Evolutionary conservation across 2,113 vertebrate species (phyloP), one percentile per base, ranked within the genome.

Genomic region (Uropsilus gracilis): DNA sequence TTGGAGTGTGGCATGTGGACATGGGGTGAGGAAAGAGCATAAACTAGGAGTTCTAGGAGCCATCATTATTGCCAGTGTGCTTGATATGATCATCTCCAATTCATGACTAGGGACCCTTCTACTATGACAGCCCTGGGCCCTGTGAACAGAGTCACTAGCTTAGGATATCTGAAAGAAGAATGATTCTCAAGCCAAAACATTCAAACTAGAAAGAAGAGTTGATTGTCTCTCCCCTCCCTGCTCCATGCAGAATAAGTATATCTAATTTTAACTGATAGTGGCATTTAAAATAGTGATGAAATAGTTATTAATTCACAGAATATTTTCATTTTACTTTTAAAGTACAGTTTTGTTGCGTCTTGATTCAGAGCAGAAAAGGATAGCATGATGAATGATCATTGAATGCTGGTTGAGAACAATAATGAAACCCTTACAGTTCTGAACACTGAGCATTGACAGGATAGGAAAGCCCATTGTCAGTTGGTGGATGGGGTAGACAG

Each of bases 41-140:
- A 18, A 42, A 44, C 28, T 37, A 64, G 20, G 16, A 78, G 22
- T 77, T 12, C 17, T 3, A 34, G 30, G 28, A 39, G 44, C 63
- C n/a, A 11, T 2, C 1, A 7, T 22, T 32, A 3, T 18, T 6
- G 0, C 24, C 24, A 0, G 32, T 20, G 10, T 37, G n/a, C n/a
- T 26, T 5, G 8, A 4, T 61, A 18, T 24, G 46, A 22, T 37
- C 28, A 46, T 28, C 71, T 88, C 72, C 4, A 30, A 72, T 20
- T 50, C 12, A 3, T 30, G 18, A 18, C 37, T 5, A 22, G 73
- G 57, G 44, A 12, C 37, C 3, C 44, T 77, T 63, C 9, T n/a
- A 6, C 59, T 37, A 0, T 32, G 39, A 42, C 57, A 17, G 24
- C 39, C 6, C 13, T 3, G 10, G 22, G 7, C 24, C 71, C 26